phyloP scores from a whole-genome alignment of 2,113 vertebrate genomes.

The Noctilio leporinus region DNA sequence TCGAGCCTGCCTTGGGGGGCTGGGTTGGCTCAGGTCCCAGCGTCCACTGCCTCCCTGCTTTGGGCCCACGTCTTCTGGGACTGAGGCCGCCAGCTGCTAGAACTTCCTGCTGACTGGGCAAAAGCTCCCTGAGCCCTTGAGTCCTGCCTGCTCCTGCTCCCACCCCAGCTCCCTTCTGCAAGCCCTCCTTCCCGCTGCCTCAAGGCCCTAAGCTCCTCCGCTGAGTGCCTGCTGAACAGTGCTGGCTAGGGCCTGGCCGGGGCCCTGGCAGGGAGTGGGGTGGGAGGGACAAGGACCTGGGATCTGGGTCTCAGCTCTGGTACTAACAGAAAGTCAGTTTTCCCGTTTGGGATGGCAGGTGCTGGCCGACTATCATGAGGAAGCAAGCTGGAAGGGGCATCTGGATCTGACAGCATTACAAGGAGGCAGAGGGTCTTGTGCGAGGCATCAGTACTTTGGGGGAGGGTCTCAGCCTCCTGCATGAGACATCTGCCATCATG shows the following conservation, averaged over 20 bases:
- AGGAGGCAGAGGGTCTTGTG: background rate
- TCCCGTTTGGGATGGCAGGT: background rate
- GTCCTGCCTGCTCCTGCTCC: slow-evolving; percentile 21
- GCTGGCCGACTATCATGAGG: background rate
- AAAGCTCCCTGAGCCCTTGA: slow-evolving; percentile 27
- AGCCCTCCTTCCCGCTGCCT: background rate
- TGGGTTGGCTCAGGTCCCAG: slow-evolving; percentile 38
- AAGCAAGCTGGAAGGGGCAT: background rate
- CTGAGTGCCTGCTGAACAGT: background rate
- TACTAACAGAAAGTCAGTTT: background rate
- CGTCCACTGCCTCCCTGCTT: background rate
- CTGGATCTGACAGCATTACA: background rate
- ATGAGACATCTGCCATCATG: background rate
- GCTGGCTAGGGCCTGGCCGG: background rate
- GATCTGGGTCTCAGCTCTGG: background rate
- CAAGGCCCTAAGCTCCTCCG: background rate
- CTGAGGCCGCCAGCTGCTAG: slow-evolving; percentile 43
- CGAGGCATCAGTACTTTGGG: background rate
- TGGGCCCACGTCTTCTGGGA: slow-evolving; percentile 52
- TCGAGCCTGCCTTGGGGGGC: slow-evolving; percentile 15
- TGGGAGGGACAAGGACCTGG: background rate
- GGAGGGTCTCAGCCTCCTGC: background rate
- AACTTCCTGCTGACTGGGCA: slow-evolving; percentile 67
- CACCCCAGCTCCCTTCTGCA: background rate
- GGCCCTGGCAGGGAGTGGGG: background rate